These are phyloP conservation scores for Toxostoma redivivum DNA, from an alignment of 2,113 vertebrate species.

Conservation along the genomic window DNA sequence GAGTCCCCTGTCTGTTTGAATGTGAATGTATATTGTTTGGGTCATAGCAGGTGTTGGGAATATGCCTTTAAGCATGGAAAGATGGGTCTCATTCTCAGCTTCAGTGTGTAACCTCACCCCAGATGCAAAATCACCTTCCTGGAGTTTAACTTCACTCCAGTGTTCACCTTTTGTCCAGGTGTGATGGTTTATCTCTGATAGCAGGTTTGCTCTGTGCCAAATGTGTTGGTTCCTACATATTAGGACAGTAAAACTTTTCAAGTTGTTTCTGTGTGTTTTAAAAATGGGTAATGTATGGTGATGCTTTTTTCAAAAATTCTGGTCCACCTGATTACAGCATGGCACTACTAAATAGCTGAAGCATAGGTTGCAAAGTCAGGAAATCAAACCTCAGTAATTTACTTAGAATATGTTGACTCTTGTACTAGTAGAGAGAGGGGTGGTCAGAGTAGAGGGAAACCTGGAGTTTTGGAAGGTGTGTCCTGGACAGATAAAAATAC, in stretches of 20 bases:
- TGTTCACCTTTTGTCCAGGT: background rate
- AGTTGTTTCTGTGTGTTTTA: background rate
- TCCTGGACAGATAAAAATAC: background rate
- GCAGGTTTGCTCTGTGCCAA: background rate
- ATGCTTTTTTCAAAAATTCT: background rate
- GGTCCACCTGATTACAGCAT: background rate
- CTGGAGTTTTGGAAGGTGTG: background rate
- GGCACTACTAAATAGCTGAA: background rate
- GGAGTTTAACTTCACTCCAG: background rate
- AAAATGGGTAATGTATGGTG: background rate
- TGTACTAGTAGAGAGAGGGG: background rate
- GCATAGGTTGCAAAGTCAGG: background rate
- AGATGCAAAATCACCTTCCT: background rate
- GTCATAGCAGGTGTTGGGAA: background rate
- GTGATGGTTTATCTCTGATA: background rate
- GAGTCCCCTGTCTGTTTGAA: background rate
- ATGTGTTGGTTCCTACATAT: background rate
- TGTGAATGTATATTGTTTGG: background rate
- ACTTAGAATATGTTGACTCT: background rate
- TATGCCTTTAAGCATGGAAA: background rate
- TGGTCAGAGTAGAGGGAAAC: background rate
- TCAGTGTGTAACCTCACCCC: accelerated
- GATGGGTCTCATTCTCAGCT: background rate
- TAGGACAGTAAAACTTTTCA: background rate
- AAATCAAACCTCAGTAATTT: background rate